Base-by-base conservation (phyloP, 2,113 vertebrate genomes). In the Calyptomena viridis region DNA sequence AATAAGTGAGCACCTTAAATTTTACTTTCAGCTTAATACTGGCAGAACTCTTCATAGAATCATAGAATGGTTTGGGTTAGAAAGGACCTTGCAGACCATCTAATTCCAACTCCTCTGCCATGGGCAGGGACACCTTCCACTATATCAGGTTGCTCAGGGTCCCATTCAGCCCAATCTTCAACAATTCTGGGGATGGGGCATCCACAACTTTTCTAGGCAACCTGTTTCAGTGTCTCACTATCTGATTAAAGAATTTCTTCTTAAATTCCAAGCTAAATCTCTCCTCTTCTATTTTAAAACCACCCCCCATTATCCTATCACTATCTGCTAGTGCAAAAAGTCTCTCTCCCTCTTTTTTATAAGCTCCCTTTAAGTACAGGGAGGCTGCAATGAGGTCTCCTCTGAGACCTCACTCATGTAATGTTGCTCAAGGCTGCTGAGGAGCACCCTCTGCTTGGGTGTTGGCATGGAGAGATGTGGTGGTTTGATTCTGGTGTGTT, bases 41-140 rank as follows among this genome's bases (percentile, higher is more conserved):
- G 10, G 20, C 17, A 80, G 30, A 93, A 59, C 2, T 3, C 2
- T 42, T 72, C 37, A 24, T 16, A 23, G 15, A 31, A 40, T 35
- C 16, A n/a, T 22, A 39, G 5, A 53, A 68, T 31, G 9, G 2
- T 39, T 19, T 67, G 53, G 27, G 9, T n/a, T 68, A n/a, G 30
- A 68, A 67, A 5, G 11, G 37, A 53, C 21, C 11, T 40, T 47
- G 39, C 30, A 67, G 28, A 12, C 53, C 9, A 30, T 46, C 10
- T 27, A 0, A 0, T 68, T 82, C 7, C 46, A 75, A 12, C 11
- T 42, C n/a, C 8, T 22, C 46, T 75, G 11, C 16, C 24, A 27
- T 19, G 28, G 23, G 2, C 30, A 21, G 13, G 8, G 20, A 25
- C 12, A n/a, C 5, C 6, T 68, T n/a, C 13, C 46, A 39, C 28